Evolutionary conservation across 92 coral and sea anemone genomes (phyloP), one percentile per base, ranked within the genome.

Genomic region (Epizoanthus rinbou): DNA sequence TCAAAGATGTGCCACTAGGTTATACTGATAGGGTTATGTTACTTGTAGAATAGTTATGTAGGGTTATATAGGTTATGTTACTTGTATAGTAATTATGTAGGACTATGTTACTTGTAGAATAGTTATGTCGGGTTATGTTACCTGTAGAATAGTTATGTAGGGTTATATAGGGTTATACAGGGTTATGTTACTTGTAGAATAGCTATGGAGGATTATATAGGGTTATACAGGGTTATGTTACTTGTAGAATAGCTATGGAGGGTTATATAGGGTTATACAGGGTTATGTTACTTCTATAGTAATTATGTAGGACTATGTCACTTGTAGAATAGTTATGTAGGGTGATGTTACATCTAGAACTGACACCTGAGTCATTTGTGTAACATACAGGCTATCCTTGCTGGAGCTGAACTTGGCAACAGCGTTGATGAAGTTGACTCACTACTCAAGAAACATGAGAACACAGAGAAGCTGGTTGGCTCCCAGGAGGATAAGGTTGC

Each of bases 361-460:
- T 47, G 53, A 47, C 65, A 75, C 23, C n/a, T n/a, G n/a, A 24
- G n/a, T 14, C 43, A 4, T 19, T 37, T 50, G 81, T 47, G 45
- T 65, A 8, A 56, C 8, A 52, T 73, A 8, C 88, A 94, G 98
- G 94, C 92, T 1, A 95, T 94, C 21, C 91, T 95, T 43, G 93
- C 93, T 0, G 93, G 98, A 21, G 96, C 98, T 28, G 98, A 94
- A 47, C 94, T 94, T 28, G 98, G 98, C 3, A 80, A 88, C 86
- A 94, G 96, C 53, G 98, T 93, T 18, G 98, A 93, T 69, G 98
- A 93, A 73, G 98, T 95, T 14, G 94, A 93, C 62, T 87, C 91
- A 13, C 79, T 93, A 16, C 96, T 95, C 69, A 95, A 87, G 86
- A 91, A 92, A 63, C 98, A 95, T 73, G 98, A 94, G 62, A 95